These are phyloP conservation scores for Rutilus rutilus DNA, from an alignment of 2,113 vertebrate genomes.

Conservation along the genomic window DNA sequence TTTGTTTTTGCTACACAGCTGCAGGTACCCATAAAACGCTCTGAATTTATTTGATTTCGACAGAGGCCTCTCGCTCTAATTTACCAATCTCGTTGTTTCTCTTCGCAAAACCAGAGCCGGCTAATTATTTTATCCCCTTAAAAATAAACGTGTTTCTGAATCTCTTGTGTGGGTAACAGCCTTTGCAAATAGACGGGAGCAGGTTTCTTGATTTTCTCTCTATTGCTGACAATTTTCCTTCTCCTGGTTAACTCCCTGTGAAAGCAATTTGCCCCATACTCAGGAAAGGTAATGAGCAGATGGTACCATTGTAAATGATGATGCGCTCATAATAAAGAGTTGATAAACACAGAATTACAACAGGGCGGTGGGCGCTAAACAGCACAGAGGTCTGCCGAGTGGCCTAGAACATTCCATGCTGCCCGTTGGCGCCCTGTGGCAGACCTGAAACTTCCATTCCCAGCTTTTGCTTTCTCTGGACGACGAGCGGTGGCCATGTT, in stretches of 20 bases:
- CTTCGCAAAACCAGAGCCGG: conserved; percentile 57
- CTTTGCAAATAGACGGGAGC: conserved; percentile 70
- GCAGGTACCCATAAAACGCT: conserved; percentile 70
- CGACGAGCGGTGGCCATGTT: neutral
- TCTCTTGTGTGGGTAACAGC: conserved; percentile 68
- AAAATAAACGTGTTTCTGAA: conserved; percentile 68
- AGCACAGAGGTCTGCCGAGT: conserved; percentile 50
- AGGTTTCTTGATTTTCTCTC: conserved; percentile 73
- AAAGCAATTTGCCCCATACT: conserved; percentile 85
- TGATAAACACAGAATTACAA: conserved; percentile 84
- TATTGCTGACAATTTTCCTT: conserved; percentile 67
- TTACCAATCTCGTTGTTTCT: conserved; percentile 64
- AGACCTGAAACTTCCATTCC: conserved; percentile 21
- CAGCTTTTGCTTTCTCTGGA: neutral
- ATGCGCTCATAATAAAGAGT: conserved; percentile 82
- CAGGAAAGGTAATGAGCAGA: conserved; percentile 80
- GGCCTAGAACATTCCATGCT: conserved; percentile 49
- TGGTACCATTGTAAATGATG: conserved; percentile 84
- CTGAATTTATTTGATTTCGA: conserved; percentile 66
- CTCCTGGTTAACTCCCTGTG: conserved; percentile 75
- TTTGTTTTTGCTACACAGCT: conserved; percentile 72
- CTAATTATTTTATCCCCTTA: conserved; percentile 82
- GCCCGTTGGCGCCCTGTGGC: conserved; percentile 45
- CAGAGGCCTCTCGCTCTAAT: conserved; percentile 61
- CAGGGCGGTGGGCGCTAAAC: conserved; percentile 70